phyloP scores from a whole-genome alignment of 2,113 vertebrate species.

The Elgaria multicarinata region DNA sequence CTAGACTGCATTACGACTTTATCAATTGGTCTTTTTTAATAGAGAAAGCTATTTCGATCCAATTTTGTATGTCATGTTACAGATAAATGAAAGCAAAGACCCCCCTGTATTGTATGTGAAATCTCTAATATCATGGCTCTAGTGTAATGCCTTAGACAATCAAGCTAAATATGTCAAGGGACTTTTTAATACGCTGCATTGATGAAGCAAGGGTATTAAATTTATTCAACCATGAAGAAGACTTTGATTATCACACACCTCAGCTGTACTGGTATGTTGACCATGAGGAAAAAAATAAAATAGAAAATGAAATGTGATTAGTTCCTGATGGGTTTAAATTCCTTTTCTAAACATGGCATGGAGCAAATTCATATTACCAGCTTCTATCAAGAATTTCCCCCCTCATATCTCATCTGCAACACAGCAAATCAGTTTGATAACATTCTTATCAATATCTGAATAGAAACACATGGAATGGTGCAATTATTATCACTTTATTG shows the following conservation, averaged over 20 bases:
- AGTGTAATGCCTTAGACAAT: constrained; percentile 74
- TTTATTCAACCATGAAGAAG: constrained; percentile 77
- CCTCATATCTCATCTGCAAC: constrained; percentile 39
- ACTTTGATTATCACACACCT: constrained; percentile 78
- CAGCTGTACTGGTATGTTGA: constrained; percentile 70
- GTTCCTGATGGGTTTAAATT: constrained; percentile 75
- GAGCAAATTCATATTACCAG: constrained; percentile 67
- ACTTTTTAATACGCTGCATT: constrained; percentile 74
- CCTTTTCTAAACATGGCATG: constrained; percentile 64
- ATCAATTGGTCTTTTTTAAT: constrained; percentile 57
- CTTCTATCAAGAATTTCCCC: constrained; percentile 49
- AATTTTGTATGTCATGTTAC: constrained; percentile 69
- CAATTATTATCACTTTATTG: constrained; percentile 35
- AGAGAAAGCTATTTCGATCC: constrained; percentile 64
- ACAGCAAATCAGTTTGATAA: constrained; percentile 60
- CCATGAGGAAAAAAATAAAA: constrained; percentile 64
- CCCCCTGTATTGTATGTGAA: constrained; percentile 57
- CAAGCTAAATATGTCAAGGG: constrained; percentile 74
- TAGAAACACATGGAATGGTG: constrained; percentile 45
- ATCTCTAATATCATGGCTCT: constrained; percentile 62
- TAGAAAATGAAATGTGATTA: constrained; percentile 81
- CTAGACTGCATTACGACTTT: constrained; percentile 65
- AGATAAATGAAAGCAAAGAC: constrained; percentile 61
- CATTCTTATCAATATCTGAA: constrained; percentile 59
- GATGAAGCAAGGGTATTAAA: constrained; percentile 78